Base-by-base conservation (phyloP, 2,888 invertebrate species). In the Temnothorax unifasciatus region DNA sequence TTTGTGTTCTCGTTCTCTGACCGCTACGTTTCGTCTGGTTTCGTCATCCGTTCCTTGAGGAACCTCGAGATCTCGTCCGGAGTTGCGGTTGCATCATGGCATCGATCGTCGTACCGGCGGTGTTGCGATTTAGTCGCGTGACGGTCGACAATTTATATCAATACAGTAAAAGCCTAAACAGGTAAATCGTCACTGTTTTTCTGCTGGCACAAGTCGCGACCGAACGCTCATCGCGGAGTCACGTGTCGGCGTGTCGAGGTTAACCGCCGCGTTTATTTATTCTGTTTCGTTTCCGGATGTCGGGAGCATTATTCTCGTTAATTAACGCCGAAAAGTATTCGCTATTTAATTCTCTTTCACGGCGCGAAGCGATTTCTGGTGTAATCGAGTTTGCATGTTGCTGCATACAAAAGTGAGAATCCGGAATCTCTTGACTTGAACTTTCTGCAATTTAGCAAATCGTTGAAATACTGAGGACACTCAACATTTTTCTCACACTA, bases 41-140 rank as follows among this genome's bases (percentile, higher is more conserved):
- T 90, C 90, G 87, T 90, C 88, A 87, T 90, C 21, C 34, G 0
- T 47, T 88, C 13, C 68, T 61, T 9, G 21, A 47, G 38, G 68
- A 85, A 85, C 76, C 29, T 29, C 34, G 21, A 47, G 38, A 73
- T 85, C 76, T 81, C 11, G 74, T 82, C 66, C 11, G 21, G 87
- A 86, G 74, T 68, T 57, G n/a, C 13, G 54, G 68, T 15, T 11
- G 68, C 86, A 86, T 83, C 74, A 96, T 96, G 96, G 95, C 96
- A 92, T 95, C 96, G 73, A 91, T 96, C 88, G 95, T 95, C 92
- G 95, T 95, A 91, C 96, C 95, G 95, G 95, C 95, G 87, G 93
- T 95, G 84, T 94, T 95, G 71, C 95, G 95, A 94, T 93, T 96
- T 83, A 95, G 95, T 29, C 95, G 95, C 94, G 95, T 95, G 84